Evolutionary conservation across 1,140 invertebrate genomes (phyloP).

Genomic region (Tetragonula clypearis): DNA sequence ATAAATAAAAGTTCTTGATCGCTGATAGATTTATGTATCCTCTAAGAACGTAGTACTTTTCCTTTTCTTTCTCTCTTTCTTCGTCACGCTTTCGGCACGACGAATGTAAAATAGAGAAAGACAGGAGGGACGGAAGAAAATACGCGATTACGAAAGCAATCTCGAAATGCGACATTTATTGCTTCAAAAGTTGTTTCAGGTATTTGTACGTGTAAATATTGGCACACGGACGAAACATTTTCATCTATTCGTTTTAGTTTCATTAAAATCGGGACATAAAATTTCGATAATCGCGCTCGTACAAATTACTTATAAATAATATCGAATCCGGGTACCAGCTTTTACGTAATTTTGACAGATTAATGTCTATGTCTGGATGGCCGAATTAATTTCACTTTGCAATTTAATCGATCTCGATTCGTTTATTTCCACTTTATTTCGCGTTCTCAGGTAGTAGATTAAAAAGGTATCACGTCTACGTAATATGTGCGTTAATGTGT

Average conservation of each 20-base stretch:
- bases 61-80: neutral
- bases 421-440: neutral
- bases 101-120: no score
- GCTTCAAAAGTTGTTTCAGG: neutral
- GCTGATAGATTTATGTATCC: neutral
- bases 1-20: neutral
- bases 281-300: neutral
- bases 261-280: neutral
- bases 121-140: no score
- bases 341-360: slow-evolving; percentile 28
- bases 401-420: neutral
- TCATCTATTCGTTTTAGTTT: neutral
- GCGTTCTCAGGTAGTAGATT: no score
- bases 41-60: neutral
- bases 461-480: neutral
- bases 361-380: neutral
- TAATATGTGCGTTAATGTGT: neutral
- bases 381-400: neutral
- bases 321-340: neutral
- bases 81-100: no score
- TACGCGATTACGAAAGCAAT: neutral
- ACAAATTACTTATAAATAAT: slow-evolving; percentile 38
- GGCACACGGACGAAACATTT: neutral
- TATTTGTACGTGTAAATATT: neutral
- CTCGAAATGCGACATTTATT: neutral